Base-by-base conservation (phyloP, 2,888 invertebrate species). In the Crematogaster levior region DNA sequence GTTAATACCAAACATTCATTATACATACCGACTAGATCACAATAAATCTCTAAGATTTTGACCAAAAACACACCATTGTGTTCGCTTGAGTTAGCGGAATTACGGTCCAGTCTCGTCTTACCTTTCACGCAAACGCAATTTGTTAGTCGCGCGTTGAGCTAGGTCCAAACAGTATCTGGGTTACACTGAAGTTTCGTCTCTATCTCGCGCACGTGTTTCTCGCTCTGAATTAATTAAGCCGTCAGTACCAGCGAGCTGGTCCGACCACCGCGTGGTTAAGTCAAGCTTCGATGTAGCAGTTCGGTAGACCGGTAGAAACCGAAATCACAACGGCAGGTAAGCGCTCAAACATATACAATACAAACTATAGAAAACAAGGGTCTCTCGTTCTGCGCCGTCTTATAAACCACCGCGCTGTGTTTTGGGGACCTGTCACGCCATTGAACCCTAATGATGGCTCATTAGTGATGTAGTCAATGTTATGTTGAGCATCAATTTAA, bases 181-280 rank as follows among this genome's bases (percentile, higher is more conserved):
- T 79, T 79, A 79, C 77, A 68, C 77, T 60, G 60, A 51, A 81
- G 77, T 74, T 75, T 40, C 80, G 40, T 81, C 80, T 72, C 75
- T 74, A 74, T 74, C 72, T 75, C 56, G 75, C 77, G 75, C 72
- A 80, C 77, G 80, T 80, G 83, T 73, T 73, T 86, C 88, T 82
- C 85, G 73, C 89, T 82, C 85, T 81, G 87, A 91, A 90, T 91
- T 91, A 91, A 91, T 91, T 91, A 91, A 91, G 87, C 91, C 91
- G 91, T 91, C 91, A 91, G 86, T 89, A 88, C 83, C 90, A 90
- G 87, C 88, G 86, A 60, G 80, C 63, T 65, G 60, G 61, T 56
- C 56, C 77, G 56, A 79, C 77, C 77, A 70, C 77, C 72, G 77
- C 70, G 70, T 79, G 70, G 70, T 79, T 70, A 46, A 79, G 77